Evolutionary conservation across 2,113 vertebrate species (phyloP).

Genomic region (Plecturocebus donacophilus): DNA sequence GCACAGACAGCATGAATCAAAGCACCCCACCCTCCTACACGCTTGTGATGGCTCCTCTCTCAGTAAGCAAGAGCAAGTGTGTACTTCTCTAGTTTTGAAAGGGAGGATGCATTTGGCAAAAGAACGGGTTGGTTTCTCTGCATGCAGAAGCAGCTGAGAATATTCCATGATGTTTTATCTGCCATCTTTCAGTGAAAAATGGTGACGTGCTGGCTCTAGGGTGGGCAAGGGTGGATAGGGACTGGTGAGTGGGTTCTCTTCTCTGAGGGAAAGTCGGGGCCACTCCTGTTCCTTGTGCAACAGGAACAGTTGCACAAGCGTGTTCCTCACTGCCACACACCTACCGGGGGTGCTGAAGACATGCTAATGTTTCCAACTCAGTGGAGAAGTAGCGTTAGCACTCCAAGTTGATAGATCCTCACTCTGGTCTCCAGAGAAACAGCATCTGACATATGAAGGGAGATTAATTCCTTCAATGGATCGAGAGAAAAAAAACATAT

Average conservation of each 20-base stretch:
- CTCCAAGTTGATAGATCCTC: not conserved
- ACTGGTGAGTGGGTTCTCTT: not conserved
- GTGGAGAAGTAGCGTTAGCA: not conserved
- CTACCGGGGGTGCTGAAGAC: not conserved
- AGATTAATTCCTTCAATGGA: not conserved
- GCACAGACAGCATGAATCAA: not conserved
- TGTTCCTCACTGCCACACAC: too few species aligned
- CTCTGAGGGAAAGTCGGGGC: not conserved
- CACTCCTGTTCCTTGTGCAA: fast-evolving
- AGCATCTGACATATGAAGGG: not conserved
- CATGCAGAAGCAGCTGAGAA: not conserved
- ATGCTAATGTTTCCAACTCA: not conserved
- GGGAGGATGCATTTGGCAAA: not conserved
- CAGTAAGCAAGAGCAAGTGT: not conserved
- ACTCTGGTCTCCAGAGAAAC: not conserved
- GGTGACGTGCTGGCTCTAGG: not conserved
- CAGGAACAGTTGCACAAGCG: too few species aligned
- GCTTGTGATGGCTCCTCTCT: fast-evolving
- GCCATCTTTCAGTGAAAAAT: not conserved
- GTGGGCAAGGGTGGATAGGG: not conserved
- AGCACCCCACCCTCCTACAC: not conserved
- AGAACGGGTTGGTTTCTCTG: not conserved
- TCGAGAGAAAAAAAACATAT: fast-evolving
- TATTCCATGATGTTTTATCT: not conserved
- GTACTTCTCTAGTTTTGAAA: not conserved